Base-by-base conservation (phyloP, 1,140 invertebrate species). In the Scaptomyza hsui region DNA sequence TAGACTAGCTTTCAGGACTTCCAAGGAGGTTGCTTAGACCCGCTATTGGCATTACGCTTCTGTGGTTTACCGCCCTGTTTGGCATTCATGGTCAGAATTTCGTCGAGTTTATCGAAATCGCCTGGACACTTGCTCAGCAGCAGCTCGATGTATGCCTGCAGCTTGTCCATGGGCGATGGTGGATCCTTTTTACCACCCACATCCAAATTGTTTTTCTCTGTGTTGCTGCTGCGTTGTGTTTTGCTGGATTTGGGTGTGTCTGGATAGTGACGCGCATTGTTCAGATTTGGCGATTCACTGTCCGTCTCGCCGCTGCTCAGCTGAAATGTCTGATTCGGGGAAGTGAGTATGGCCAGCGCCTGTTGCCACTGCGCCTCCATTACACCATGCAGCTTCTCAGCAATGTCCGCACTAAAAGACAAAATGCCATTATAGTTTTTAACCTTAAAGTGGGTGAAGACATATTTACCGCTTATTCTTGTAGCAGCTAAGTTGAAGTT, bases 331-430 rank as follows among this genome's bases (percentile, higher is more conserved):
- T 80, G 73, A 60, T 41, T 75, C 21, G 79, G 92, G 64, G 93
- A 92, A 56, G 94, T 94, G 42, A 96, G 94, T 62, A 96, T 95
- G 67, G 93, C 93, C 13, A 96, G 85, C 16, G 95, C 95, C 91
- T 96, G 95, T 45, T 94, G 93, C 95, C 95, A 96, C 80, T 96
- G 95, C 37, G 93, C 93, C 91, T 97, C 94, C 95, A 97, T 96
- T 0, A 96, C 94, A 42, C 92, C 93, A 90, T 96, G 95, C 70
- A 97, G 90, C 85, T 96, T 94, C 62, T 95, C 93, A 1, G 95
- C 95, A 47, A 96, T 93, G 72, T 95, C 93, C 2, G 94, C 93
- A 29, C 90, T 91, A 12, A 0, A 53, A 42, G 4, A 21, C 21
- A 0, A 4, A 42, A 41, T 12, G 29, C 21, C n/a, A n/a, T n/a